A percentile compares a stretch with the other conserved stretches of the same genome.
Evolutionary conservation across 2,113 vertebrate species (phyloP).

Genomic region (Buteo buteo): DNA sequence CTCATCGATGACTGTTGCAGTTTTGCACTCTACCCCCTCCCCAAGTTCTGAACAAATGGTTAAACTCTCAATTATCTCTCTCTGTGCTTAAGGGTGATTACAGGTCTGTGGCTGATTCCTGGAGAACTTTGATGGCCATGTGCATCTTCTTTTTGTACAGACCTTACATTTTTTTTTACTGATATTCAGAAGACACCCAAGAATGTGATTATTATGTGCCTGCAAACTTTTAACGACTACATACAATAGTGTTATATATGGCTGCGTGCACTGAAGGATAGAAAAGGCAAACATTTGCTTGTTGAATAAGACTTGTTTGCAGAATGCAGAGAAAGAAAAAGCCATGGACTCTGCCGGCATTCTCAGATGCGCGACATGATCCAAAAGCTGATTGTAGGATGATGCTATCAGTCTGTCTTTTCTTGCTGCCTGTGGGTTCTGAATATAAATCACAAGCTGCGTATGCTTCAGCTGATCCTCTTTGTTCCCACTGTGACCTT

Average conservation of each 20-base stretch:
- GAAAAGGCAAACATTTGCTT: background rate
- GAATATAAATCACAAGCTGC: conserved; percentile 45
- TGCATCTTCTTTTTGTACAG: background rate
- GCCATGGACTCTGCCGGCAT: background rate
- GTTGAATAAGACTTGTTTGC: background rate
- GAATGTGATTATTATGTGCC: background rate
- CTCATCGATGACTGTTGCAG: background rate
- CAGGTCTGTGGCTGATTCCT: background rate
- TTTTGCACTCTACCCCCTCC: background rate
- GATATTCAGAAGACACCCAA: background rate
- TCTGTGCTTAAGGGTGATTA: background rate
- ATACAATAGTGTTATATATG: background rate
- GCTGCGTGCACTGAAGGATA: background rate
- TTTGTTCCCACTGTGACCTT: conserved; percentile 53
- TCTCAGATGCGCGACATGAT: conserved; percentile 36
- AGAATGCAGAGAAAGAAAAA: background rate
- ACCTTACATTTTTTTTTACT: background rate
- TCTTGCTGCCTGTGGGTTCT: conserved; percentile 24
- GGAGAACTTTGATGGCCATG: background rate
- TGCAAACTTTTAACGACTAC: background rate
- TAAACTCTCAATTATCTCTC: background rate
- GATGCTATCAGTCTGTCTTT: conserved; percentile 33
- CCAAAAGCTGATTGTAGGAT: background rate
- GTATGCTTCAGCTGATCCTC: conserved; percentile 23
- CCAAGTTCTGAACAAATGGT: background rate